These are phyloP conservation scores for Lithobates sylvaticus DNA, from an alignment of 2,797 vertebrate species.

Conservation along the genomic window DNA sequence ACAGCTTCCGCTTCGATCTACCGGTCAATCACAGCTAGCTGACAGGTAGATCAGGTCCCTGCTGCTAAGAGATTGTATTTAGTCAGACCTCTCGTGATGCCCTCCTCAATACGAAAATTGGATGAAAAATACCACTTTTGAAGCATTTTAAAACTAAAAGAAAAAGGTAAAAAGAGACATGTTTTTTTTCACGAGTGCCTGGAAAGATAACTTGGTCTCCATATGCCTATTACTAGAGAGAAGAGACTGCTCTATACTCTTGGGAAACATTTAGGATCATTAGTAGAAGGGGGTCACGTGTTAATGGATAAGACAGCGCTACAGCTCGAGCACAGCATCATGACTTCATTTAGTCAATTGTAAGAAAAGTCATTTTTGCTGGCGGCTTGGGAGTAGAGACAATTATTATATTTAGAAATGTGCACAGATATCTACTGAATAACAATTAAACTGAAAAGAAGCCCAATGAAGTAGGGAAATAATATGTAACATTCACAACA, in stretches of 20 bases:
- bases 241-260: slow-evolving; percentile 27
- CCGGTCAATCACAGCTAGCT: too few relatives aligned
- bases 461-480: background rate
- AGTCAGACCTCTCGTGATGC: too few relatives aligned
- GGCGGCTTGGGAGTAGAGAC: slow-evolving; percentile 22
- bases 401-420: slow-evolving; percentile 31
- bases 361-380: slow-evolving; percentile 53
- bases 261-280: slow-evolving; percentile 56
- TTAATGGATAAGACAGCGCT: slow-evolving; percentile 50
- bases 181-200: slow-evolving; percentile 10
- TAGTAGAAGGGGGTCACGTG: slow-evolving; percentile 53
- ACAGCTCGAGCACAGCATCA: slow-evolving; percentile 47
- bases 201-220: slow-evolving; percentile 35
- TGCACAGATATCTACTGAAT: background rate
- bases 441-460: background rate
- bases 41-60: too few relatives aligned
- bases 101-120: too few relatives aligned
- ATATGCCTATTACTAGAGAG: slow-evolving; percentile 41
- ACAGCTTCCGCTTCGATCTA: too few relatives aligned
- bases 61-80: too few relatives aligned
- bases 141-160: background rate
- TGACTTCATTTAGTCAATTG: slow-evolving; percentile 59
- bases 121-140: too few relatives aligned
- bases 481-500: too few relatives aligned
- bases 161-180: background rate